A percentile compares a stretch with the other conserved stretches of the same genome.
Evolutionary conservation across 2,888 invertebrate species (phyloP).

Genomic region (Phania funesta): DNA sequence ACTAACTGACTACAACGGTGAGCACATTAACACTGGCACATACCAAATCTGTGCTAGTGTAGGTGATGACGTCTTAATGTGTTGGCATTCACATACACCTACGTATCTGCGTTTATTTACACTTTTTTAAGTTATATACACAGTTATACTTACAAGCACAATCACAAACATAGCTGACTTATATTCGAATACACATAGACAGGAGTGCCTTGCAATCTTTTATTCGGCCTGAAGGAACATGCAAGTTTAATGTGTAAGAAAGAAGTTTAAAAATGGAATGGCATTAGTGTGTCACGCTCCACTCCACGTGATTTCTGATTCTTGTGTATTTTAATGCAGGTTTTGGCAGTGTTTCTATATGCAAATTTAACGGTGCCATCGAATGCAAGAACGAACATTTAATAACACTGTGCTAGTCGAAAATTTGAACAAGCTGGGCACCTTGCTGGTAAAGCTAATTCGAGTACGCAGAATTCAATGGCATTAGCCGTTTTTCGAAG

Average conservation of each 20-base stretch:
- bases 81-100: not conserved
- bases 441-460: no score
- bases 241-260: not conserved
- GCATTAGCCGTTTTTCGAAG: no score
- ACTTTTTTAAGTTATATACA: not conserved
- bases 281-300: slow-evolving; percentile 50
- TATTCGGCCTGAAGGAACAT: slow-evolving; percentile 7
- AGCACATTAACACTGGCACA: no score
- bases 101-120: not conserved
- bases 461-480: no score
- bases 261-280: slow-evolving; percentile 10
- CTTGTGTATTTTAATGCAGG: not conserved
- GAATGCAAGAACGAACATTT: no score
- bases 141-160: no score
- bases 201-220: not conserved
- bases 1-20: no score
- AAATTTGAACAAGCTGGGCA: no score
- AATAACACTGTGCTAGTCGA: no score
- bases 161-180: not conserved
- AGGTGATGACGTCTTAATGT: no score
- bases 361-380: not conserved
- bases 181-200: not conserved
- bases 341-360: not conserved
- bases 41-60: no score
- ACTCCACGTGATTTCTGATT: slow-evolving; percentile 33